Evolutionary conservation across 2,888 invertebrate species (phyloP).

Genomic region (Andrena haemorrhoa): DNA sequence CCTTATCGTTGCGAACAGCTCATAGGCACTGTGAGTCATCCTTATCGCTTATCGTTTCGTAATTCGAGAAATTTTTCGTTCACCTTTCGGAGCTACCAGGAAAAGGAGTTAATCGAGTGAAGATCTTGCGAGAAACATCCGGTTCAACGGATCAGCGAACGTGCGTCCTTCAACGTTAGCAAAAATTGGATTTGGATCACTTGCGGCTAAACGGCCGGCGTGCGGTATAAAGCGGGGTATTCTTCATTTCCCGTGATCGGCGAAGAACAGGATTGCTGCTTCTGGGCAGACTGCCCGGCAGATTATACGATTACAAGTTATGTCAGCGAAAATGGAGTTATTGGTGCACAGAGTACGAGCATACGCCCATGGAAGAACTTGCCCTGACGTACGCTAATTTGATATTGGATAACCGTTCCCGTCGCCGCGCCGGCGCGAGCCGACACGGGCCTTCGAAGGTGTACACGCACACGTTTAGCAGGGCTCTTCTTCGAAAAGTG

Average conservation of each 20-base stretch:
- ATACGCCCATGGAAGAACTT: slow-evolving; percentile 57
- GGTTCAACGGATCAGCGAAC: slow-evolving; percentile 10
- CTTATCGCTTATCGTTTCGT: slow-evolving; percentile 7
- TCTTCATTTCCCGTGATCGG: slow-evolving; percentile 33
- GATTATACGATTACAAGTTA: slow-evolving; percentile 69
- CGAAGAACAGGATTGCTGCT: slow-evolving; percentile 29
- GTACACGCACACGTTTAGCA: slow-evolving; percentile 35
- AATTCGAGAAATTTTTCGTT: neutral
- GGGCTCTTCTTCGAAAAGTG: slow-evolving; percentile 43
- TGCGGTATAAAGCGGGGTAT: slow-evolving; percentile 19
- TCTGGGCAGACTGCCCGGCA: slow-evolving; percentile 30
- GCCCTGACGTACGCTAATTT: slow-evolving; percentile 69
- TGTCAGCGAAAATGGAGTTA: slow-evolving; percentile 64
- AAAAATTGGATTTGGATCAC: slow-evolving; percentile 51
- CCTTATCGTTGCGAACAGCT: slow-evolving; percentile 1
- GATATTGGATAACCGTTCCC: slow-evolving; percentile 70
- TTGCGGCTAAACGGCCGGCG: slow-evolving; percentile 25
- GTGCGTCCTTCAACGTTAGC: slow-evolving; percentile 16
- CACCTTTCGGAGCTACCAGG: neutral
- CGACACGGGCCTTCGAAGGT: slow-evolving; percentile 49
- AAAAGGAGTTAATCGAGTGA: slow-evolving; percentile 7
- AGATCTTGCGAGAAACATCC: slow-evolving; percentile 1
- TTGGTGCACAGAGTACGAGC: slow-evolving; percentile 51
- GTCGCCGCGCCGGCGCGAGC: slow-evolving; percentile 42
- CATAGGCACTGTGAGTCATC: neutral